A percentile compares a stretch with the other conserved stretches of the same genome.
Evolutionary conservation across 2,888 invertebrate species (phyloP).

Genomic region (Prionchulus punctatus): DNA sequence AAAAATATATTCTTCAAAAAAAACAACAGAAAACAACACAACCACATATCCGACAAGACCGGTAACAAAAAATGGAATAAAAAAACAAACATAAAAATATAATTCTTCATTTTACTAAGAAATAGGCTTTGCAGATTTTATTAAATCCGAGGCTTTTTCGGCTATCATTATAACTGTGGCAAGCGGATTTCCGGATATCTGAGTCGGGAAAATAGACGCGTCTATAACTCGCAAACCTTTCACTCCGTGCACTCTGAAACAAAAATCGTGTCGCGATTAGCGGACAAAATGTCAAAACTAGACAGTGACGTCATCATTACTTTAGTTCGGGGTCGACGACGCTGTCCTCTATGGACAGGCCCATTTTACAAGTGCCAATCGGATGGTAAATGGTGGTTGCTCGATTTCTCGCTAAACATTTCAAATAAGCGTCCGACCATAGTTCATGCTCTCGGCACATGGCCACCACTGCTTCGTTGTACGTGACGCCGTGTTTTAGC

Average conservation of each 20-base stretch:
- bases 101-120: too few species aligned
- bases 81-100: too few species aligned
- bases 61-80: too few species aligned
- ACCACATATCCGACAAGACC: too few species aligned
- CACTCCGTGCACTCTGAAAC: slow-evolving; percentile 9
- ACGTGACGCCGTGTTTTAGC: neutral
- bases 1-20: too few species aligned
- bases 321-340: slow-evolving; percentile 7
- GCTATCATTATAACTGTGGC: too few species aligned
- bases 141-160: too few species aligned
- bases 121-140: too few species aligned
- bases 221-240: slow-evolving; percentile 4
- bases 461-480: neutral
- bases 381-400: slow-evolving; percentile 4
- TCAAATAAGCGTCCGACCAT: neutral
- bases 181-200: neutral
- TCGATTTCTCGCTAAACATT: slow-evolving; percentile 5
- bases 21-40: too few species aligned
- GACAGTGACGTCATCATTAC: too few species aligned
- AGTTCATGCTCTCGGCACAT: slow-evolving; percentile 2
- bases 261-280: too few species aligned
- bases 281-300: too few species aligned
- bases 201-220: slow-evolving; percentile 8
- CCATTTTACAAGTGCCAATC: slow-evolving; percentile 8
- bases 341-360: neutral